Evolutionary conservation across 1,140 invertebrate species (phyloP), one percentile per base, ranked within the genome.

Genomic region (Nasonia giraulti): DNA sequence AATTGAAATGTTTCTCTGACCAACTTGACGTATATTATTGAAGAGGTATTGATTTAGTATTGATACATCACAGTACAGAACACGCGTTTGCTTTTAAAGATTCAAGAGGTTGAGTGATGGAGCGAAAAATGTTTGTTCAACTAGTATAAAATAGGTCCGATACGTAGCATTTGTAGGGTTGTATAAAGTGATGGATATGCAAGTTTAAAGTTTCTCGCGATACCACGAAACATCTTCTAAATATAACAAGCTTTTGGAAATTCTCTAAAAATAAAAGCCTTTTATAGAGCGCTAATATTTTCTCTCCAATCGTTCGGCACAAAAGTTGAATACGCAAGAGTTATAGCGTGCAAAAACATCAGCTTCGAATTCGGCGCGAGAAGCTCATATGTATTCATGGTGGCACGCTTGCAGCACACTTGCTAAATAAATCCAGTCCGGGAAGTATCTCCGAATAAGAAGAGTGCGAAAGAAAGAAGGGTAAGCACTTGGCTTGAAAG

Each of bases 311-410:
- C 4, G 12, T 17, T 14, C 47, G 47, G 47, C 11, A 14, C 12
- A 50, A 10, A 17, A 50, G 47, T 50, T 50, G 47, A 50, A 50
- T 50, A 50, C 47, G 11, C 47, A 17, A 50, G 47, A 50, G 47
- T 14, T 50, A 37, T 37, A 17, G 47, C 47, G 12, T 50, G 47
- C 2, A 50, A 50, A 50, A 50, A 50, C 14, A 50, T 50, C 47
- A 50, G 47, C 14, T 17, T 50, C 47, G 14, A 50, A 14, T 50
- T 50, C 47, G 47, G 73, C 55, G 82, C 40, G 74, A 84, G 69
- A 83, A 82, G 86, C 87, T 86, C 87, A 87, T 89, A 89, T 88
- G 87, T 89, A 90, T 90, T 90, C 89, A 89, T 89, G 87, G 76
- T 77, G 74, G 78, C 69, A 37, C 27, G 69, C 44, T 62, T 33